Conservation (phyloP, 2,888 invertebrate genomes). For the Eutolmus rufibarbis region DNA sequence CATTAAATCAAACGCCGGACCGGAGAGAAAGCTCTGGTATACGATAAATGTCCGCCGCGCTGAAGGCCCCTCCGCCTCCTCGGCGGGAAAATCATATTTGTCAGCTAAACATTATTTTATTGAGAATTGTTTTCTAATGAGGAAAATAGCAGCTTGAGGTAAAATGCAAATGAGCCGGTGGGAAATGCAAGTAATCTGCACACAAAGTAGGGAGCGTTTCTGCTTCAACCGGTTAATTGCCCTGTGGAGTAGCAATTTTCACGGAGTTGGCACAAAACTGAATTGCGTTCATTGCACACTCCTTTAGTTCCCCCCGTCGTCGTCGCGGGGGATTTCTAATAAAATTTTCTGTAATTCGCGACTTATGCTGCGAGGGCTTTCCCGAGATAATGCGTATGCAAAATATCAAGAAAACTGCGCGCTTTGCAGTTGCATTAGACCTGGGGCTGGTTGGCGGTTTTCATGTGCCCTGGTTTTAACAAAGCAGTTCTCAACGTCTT, state of each 20-base stretch:
- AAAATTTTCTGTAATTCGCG: neutral
- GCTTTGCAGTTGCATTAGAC: neutral
- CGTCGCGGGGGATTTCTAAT: neutral
- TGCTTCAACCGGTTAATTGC: neutral
- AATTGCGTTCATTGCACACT: neutral
- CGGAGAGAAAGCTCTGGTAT: neutral
- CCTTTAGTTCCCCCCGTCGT: neutral
- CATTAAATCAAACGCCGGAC: neutral
- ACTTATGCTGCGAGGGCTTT: neutral
- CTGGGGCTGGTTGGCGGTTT: neutral
- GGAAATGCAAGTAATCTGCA: conserved; percentile 9
- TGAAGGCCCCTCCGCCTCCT: neutral
- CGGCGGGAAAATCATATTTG: neutral
- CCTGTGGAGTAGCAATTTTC: neutral
- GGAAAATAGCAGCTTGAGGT: neutral
- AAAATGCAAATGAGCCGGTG: conserved; percentile 7
- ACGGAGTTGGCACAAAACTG: neutral
- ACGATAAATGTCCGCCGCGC: neutral
- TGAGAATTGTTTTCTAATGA: conserved; percentile 7
- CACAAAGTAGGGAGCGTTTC: neutral
- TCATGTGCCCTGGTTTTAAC: neutral
- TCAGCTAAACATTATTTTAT: neutral
- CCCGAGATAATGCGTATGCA: neutral
- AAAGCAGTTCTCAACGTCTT: neutral
- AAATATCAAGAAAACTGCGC: neutral